Evolutionary conservation across 1,140 invertebrate genomes (phyloP).

Genomic region (Aricia agestis): DNA sequence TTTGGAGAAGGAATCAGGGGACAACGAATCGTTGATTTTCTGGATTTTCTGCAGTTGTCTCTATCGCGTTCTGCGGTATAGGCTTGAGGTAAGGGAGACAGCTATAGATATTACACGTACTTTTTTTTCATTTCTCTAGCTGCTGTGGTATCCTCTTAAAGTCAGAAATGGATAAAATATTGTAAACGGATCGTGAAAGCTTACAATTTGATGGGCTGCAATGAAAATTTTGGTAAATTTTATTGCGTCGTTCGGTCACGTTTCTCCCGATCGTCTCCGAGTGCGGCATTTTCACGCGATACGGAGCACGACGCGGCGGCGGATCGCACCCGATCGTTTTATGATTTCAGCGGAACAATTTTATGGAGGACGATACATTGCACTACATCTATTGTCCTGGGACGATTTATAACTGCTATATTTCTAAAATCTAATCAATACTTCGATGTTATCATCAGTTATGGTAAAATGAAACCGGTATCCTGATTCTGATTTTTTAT

Average conservation of each 20-base stretch:
- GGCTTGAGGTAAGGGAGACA: too few relatives aligned
- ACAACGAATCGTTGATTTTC: too few relatives aligned
- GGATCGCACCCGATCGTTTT: slow-evolving; percentile 53
- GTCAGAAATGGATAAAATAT: too few relatives aligned
- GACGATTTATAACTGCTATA: slow-evolving; percentile 2
- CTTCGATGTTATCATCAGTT: too few relatives aligned
- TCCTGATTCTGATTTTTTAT: too few relatives aligned
- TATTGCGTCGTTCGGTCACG: slow-evolving; percentile 52
- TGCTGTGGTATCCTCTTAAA: too few relatives aligned
- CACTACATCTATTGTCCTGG: not conserved
- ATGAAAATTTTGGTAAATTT: slow-evolving; percentile 33
- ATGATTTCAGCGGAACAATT: slow-evolving; percentile 47
- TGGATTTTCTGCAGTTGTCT: too few relatives aligned
- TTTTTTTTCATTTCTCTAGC: too few relatives aligned
- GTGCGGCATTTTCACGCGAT: slow-evolving; percentile 49
- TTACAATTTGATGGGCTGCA: slow-evolving; percentile 21
- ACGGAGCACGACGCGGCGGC: slow-evolving; percentile 50
- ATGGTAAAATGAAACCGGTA: too few relatives aligned
- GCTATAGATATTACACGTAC: too few relatives aligned
- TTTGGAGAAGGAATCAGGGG: too few relatives aligned
- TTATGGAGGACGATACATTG: slow-evolving; percentile 41
- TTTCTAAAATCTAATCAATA: not conserved
- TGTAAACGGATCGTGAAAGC: not conserved
- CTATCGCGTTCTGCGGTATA: too few relatives aligned
- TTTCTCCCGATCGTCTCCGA: slow-evolving; percentile 43